A percentile compares a stretch with the other conserved stretches of the same genome.
Evolutionary conservation across 2,797 vertebrate species (phyloP).

Genomic region (Chaetodon trifasciatus): DNA sequence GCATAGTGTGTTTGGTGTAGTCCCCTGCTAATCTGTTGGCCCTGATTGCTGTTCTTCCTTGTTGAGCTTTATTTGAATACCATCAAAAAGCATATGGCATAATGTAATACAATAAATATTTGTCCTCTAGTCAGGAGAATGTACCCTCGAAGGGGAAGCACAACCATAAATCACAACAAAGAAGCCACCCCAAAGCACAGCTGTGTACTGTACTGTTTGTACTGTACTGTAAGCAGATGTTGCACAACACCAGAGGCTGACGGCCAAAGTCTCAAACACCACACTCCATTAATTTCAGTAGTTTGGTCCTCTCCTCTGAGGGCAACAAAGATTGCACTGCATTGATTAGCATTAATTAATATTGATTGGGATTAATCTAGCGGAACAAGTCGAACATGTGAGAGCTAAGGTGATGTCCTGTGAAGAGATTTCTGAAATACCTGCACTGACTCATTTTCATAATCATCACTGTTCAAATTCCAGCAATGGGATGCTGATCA

Average conservation of each 20-base stretch:
- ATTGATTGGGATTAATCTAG: slow-evolving; percentile 82
- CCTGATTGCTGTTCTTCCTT: slow-evolving; percentile 37
- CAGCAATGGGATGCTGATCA: neutral
- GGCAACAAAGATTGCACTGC: slow-evolving; percentile 58
- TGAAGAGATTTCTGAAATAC: slow-evolving; percentile 53
- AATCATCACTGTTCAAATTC: neutral
- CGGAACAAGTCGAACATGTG: slow-evolving; percentile 57
- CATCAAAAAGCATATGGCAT: slow-evolving; percentile 42
- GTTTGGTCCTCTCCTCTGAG: slow-evolving; percentile 55
- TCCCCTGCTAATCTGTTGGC: slow-evolving; percentile 50
- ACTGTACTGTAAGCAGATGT: slow-evolving; percentile 44
- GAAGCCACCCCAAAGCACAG: slow-evolving; percentile 39
- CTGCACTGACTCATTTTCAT: slow-evolving; percentile 33
- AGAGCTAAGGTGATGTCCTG: slow-evolving; percentile 48
- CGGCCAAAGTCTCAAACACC: slow-evolving; percentile 54
- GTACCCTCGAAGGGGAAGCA: slow-evolving; percentile 31
- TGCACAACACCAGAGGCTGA: slow-evolving; percentile 37
- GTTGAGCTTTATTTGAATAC: slow-evolving; percentile 56
- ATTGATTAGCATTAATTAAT: slow-evolving; percentile 83
- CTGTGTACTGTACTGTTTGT: slow-evolving; percentile 20
- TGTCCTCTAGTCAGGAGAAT: slow-evolving; percentile 47
- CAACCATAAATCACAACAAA: slow-evolving; percentile 53
- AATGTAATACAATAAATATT: slow-evolving; percentile 48
- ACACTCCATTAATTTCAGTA: slow-evolving; percentile 78
- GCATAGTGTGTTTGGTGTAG: slow-evolving; percentile 14